Percentiles rank a stretch among this genome's conserved stretches.
These are phyloP conservation scores for Bergia puertoricense DNA, from an alignment of 92 coral and sea anemone species.

Conservation along the genomic window DNA sequence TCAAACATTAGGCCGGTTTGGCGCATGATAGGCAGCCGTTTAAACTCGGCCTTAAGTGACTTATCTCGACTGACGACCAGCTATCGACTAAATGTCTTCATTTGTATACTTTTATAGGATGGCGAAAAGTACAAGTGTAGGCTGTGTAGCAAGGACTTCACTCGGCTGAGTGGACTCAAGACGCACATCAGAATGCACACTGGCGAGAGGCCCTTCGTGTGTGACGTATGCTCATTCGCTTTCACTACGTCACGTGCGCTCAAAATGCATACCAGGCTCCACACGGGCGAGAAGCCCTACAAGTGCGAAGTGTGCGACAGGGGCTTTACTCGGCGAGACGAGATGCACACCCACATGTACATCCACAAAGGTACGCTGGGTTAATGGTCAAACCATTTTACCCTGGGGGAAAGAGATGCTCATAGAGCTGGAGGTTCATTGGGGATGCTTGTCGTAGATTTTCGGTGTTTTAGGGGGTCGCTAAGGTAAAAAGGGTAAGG, in stretches of 20 bases:
- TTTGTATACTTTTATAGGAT: slow-evolving; percentile 30
- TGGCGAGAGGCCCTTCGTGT: slow-evolving; percentile 85
- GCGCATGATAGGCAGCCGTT: neutral
- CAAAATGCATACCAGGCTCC: slow-evolving; percentile 97
- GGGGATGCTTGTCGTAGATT: too few relatives aligned
- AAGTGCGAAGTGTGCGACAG: slow-evolving; percentile 93
- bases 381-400: too few relatives aligned
- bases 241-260: slow-evolving; percentile 99
- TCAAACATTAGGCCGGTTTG: neutral
- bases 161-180: slow-evolving; percentile 86
- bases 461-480: too few relatives aligned
- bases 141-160: slow-evolving; percentile 83
- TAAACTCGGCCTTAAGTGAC: neutral
- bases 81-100: neutral
- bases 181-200: slow-evolving; percentile 93
- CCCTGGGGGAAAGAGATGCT: too few relatives aligned
- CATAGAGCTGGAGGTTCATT: too few relatives aligned
- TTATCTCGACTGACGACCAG: neutral
- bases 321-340: slow-evolving; percentile 95
- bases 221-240: slow-evolving; percentile 92
- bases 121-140: slow-evolving; percentile 85
- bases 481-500: too few relatives aligned
- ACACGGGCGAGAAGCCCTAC: slow-evolving; percentile 98
- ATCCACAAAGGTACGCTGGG: slow-evolving; percentile 84
- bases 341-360: slow-evolving; percentile 97